Percentiles rank a stretch among this genome's conserved stretches.
Evolutionary conservation across 2,797 vertebrate species (phyloP).

Genomic region (Gymnothorax reevesii): DNA sequence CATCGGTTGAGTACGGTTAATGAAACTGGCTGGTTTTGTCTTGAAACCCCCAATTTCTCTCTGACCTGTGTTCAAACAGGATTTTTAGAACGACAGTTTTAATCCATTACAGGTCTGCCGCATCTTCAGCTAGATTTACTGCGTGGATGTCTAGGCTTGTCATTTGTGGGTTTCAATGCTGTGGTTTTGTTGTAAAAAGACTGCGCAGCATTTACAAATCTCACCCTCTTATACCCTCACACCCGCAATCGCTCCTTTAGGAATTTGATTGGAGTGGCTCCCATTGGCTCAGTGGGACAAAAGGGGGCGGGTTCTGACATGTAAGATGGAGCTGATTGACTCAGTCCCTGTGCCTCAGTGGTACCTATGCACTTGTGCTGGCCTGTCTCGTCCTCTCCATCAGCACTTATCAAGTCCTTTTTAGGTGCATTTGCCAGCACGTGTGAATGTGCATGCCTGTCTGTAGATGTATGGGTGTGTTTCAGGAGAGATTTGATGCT

Average conservation of each 20-base stretch:
- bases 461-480: background rate
- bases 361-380: background rate
- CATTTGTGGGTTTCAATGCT: background rate
- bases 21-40: background rate
- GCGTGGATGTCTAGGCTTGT: background rate
- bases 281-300: background rate
- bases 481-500: background rate
- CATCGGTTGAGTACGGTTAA: background rate
- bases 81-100: background rate
- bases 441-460: background rate
- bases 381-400: background rate
- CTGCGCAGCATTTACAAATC: background rate
- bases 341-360: background rate
- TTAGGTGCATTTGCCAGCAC: background rate
- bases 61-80: background rate
- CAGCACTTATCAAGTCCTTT: background rate
- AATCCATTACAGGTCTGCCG: background rate
- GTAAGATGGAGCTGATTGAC: background rate
- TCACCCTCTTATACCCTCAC: background rate
- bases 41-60: background rate
- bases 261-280: background rate
- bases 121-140: background rate
- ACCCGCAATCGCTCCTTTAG: background rate
- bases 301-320: conserved; percentile 15
- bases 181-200: background rate